These are phyloP conservation scores for Ambastaia sidthimunki DNA, from an alignment of 2,797 vertebrate species.

Conservation along the genomic window DNA sequence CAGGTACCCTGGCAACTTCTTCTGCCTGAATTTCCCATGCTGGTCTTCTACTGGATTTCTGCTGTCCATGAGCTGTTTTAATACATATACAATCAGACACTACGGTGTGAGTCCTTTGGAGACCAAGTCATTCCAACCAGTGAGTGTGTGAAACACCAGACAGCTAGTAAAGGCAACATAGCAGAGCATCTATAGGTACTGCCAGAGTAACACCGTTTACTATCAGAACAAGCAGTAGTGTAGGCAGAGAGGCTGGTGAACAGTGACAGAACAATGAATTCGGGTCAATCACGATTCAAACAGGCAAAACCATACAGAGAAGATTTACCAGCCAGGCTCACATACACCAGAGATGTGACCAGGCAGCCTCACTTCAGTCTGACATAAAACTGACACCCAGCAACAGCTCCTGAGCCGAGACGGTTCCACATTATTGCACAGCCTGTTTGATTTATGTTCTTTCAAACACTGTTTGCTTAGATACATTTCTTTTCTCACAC, in stretches of 20 bases:
- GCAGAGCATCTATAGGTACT: constrained; percentile 36
- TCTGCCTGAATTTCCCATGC: constrained; percentile 52
- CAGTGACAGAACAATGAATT: constrained; percentile 53
- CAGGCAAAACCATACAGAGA: constrained; percentile 53
- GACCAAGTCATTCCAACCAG: constrained; percentile 60
- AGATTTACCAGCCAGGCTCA: constrained; percentile 41
- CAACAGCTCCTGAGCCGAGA: constrained; percentile 39
- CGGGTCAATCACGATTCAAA: constrained; percentile 55
- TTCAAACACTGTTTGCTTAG: constrained; percentile 48
- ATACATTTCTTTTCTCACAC: constrained; percentile 39
- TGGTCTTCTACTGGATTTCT: constrained; percentile 66
- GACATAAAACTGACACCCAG: constrained; percentile 47
- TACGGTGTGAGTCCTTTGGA: constrained; percentile 63
- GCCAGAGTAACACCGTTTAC: background rate
- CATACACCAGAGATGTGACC: constrained; percentile 57
- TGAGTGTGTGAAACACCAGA: constrained; percentile 46
- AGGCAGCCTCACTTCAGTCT: constrained; percentile 40
- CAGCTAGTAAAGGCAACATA: constrained; percentile 48
- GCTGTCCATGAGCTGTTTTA: constrained; percentile 69
- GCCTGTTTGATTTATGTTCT: constrained; percentile 52
- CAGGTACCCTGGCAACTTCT: constrained; percentile 70
- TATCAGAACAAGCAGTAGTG: constrained; percentile 5
- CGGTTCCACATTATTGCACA: constrained; percentile 55
- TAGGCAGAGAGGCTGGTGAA: background rate
- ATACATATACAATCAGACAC: constrained; percentile 75